Conservation (phyloP, 2,888 invertebrate species). For the Trichogramma dendrolimi region DNA sequence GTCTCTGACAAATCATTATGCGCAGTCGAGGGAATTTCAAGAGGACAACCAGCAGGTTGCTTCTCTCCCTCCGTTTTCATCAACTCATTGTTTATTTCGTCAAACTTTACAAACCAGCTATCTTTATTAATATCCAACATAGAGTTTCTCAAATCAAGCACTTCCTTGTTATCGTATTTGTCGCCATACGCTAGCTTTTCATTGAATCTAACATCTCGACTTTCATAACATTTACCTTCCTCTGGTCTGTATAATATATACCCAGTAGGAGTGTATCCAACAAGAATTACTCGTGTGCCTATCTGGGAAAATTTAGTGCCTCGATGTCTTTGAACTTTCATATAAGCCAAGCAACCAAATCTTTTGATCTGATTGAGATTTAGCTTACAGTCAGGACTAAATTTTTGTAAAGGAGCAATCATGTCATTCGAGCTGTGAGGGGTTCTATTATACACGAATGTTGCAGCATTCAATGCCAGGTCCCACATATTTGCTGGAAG, state of each 20-base stretch:
- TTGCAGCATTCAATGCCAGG: slow-evolving; percentile 21
- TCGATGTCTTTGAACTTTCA: too few relatives aligned
- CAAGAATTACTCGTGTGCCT: too few relatives aligned
- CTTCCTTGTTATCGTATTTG: neutral
- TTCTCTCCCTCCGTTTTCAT: neutral
- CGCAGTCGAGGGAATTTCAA: too few relatives aligned
- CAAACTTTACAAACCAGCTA: too few relatives aligned
- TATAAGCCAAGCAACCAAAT: slow-evolving; percentile 18
- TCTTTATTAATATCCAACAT: neutral
- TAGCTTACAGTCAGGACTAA: slow-evolving; percentile 17
- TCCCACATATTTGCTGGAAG: slow-evolving; percentile 29
- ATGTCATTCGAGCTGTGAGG: slow-evolving; percentile 22
- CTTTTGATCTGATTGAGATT: slow-evolving; percentile 23
- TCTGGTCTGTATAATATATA: too few relatives aligned
- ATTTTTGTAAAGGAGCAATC: slow-evolving; percentile 21
- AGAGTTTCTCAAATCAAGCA: neutral
- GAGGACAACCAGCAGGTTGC: too few relatives aligned
- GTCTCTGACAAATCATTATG: too few relatives aligned
- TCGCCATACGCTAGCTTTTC: too few relatives aligned
- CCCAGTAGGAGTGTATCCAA: too few relatives aligned
- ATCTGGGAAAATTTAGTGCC: too few relatives aligned
- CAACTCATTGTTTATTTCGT: neutral
- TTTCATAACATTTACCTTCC: neutral
- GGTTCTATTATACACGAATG: slow-evolving; percentile 27
- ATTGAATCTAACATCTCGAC: neutral